Evolutionary conservation across 2,888 invertebrate species (phyloP), one percentile per base, ranked within the genome.

Genomic region (Drosophila infuscata): DNA sequence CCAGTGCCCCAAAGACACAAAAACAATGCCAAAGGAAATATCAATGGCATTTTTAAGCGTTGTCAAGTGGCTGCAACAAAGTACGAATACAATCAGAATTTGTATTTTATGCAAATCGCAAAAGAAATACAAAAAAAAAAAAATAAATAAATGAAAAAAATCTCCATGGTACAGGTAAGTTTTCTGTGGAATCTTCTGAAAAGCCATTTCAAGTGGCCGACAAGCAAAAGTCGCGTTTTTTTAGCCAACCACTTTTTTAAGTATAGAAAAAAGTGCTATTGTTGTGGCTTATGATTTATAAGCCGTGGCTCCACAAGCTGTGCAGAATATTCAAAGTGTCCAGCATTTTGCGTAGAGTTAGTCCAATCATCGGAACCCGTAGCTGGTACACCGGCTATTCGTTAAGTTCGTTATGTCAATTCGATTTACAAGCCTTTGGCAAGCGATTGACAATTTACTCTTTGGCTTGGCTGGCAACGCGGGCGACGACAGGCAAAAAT

Each of bases 351-450:
- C 30, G 29, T 3, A 30, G 30, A 51, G 30, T 46, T 7, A 20
- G 35, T 20, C 32, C 57, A 57, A 57, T 57, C 57, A 43, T 8
- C 57, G 9, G 57, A 38, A 30, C 36, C 54, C 20, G 41, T 30
- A 15, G 38, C 59, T 51, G 51, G 25, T 3, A 57, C 46, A 59
- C 65, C 69, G 72, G 54, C 41, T 3, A 38, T 29, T 9, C 6
- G 57, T 5, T 77, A 83, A 90, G 80, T 83, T 88, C 80, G 89
- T 90, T 89, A 90, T 81, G 89, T 83, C 89, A 88, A 89, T 86
- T 86, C 79, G 75, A 90, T 90, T 89, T 83, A 79, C 84, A 89
- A 82, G 83, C 83, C 85, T 78, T 79, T 81, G 74, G 88, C 82
- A 70, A 75, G 75, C 76, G 76, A 80, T 90, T 90, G 88, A 90